Base-by-base conservation (phyloP, 2,113 vertebrate species). In the Syrmaticus mikado region DNA sequence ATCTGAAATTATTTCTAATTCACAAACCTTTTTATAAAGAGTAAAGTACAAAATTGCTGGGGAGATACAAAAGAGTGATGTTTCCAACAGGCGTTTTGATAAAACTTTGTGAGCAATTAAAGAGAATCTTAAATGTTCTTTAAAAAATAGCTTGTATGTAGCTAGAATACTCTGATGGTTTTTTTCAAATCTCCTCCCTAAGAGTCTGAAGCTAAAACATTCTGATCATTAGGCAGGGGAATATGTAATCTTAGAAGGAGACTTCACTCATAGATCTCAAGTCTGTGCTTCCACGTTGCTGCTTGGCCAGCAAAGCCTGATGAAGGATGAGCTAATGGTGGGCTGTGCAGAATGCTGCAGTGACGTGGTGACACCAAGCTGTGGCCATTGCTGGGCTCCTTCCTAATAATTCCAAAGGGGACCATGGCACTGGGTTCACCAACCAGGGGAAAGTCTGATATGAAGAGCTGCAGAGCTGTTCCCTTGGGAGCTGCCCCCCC, bases 251-350 rank as follows among this genome's bases (percentile, higher is more conserved):
- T 43, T 27, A 38, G 28, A 25, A 0, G 1, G 16, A 11, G 41
- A 6, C 7, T 85, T 60, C 34, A 25, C n/a, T 16, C 50, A n/a
- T 13, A 48, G 30, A 28, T 27, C 13, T 89, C 24, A 7, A 5
- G 18, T 13, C 61, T 1, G 0, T 22, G 67, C 40, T 85, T 66
- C 32, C 32, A 57, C 0, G 0, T 32, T 36, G 48, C 60, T 64
- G 40, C 32, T 74, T 55, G 2, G 0, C 36, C 64, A 48, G 18
- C 24, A 65, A 60, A n/a, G 52, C 4, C 72, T 30, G 48, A 36
- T 13, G 13, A 60, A 70, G 18, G 30, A 20, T 9, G 15, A 60
- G 25, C 13, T n/a, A n/a, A n/a, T n/a, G n/a, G n/a, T n/a, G n/a
- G n/a, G n/a, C n/a, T n/a, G n/a, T n/a, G n/a, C n/a, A n/a, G n/a